Evolutionary conservation across 2,113 vertebrate genomes (phyloP).

Genomic region (Pavo muticus): DNA sequence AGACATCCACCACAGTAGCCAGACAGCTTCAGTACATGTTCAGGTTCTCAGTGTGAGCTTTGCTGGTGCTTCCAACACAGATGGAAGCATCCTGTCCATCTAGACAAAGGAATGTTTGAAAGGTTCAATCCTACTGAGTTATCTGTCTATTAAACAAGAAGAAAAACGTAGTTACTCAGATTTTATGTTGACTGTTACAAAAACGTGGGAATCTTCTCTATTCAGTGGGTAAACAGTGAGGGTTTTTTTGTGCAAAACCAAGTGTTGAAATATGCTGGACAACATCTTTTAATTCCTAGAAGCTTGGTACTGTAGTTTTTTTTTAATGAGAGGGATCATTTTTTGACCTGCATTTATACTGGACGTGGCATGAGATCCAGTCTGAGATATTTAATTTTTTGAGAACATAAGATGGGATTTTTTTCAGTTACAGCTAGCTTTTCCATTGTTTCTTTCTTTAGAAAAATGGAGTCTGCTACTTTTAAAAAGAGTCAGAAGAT

Average conservation of each 20-base stretch:
- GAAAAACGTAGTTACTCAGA: not conserved
- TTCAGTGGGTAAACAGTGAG: not conserved
- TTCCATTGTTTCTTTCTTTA: conserved; percentile 42
- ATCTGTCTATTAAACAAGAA: not conserved
- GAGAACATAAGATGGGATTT: not conserved
- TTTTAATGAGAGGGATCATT: not conserved
- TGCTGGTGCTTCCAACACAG: not conserved
- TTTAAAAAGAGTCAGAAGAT: conserved; percentile 47
- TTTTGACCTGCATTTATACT: not conserved
- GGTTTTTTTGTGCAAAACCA: not conserved
- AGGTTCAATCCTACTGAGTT: not conserved
- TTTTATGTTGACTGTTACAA: not conserved
- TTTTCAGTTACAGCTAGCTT: not conserved
- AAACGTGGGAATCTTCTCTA: not conserved
- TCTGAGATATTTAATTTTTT: not conserved
- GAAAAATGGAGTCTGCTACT: conserved; percentile 65
- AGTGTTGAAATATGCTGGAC: not conserved
- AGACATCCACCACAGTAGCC: too few relatives aligned
- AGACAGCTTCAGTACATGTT: not conserved
- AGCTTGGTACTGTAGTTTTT: not conserved
- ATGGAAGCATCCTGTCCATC: not conserved
- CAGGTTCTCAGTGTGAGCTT: not conserved
- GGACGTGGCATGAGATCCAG: not conserved
- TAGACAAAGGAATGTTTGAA: not conserved
- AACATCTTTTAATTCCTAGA: not conserved